Conservation (phyloP, 64 coral and sea anemone genomes). For the Hydrozoanthus tunicans region DNA sequence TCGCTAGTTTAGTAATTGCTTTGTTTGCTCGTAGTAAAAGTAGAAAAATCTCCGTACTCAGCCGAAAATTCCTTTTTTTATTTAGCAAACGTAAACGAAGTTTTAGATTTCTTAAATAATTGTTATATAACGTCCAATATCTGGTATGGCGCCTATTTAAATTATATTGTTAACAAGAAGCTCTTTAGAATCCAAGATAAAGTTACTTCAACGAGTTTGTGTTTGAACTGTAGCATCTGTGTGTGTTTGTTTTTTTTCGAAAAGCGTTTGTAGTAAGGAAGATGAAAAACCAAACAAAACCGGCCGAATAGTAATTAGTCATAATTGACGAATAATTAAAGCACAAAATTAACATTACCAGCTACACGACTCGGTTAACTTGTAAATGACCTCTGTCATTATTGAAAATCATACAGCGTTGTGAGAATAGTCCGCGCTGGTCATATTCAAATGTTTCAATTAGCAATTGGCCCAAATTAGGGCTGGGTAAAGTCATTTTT, state of each 20-base stretch:
- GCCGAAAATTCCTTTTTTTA: too few relatives aligned
- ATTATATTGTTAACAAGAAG: too few relatives aligned
- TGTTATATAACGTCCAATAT: too few relatives aligned
- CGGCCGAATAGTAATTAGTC: slow-evolving; percentile 28
- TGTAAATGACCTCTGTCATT: background rate
- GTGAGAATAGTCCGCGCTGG: background rate
- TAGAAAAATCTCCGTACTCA: too few relatives aligned
- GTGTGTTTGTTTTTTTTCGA: background rate
- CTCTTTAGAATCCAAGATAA: too few relatives aligned
- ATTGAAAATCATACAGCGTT: background rate
- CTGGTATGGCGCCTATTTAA: too few relatives aligned
- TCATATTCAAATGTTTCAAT: background rate
- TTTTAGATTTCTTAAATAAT: too few relatives aligned
- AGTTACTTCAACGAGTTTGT: too few relatives aligned
- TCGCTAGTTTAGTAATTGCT: too few relatives aligned
- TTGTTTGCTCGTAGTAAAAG: too few relatives aligned
- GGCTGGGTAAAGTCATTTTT: background rate
- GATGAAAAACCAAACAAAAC: background rate
- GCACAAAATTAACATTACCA: slow-evolving; percentile 2
- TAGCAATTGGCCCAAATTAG: background rate
- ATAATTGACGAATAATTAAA: slow-evolving; percentile 42
- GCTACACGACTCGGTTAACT: background rate
- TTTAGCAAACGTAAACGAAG: too few relatives aligned
- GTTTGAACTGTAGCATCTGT: background rate
- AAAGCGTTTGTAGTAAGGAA: background rate